phyloP scores from a whole-genome alignment of 2,888 invertebrate species.

The Trichopoda pennipes region DNA sequence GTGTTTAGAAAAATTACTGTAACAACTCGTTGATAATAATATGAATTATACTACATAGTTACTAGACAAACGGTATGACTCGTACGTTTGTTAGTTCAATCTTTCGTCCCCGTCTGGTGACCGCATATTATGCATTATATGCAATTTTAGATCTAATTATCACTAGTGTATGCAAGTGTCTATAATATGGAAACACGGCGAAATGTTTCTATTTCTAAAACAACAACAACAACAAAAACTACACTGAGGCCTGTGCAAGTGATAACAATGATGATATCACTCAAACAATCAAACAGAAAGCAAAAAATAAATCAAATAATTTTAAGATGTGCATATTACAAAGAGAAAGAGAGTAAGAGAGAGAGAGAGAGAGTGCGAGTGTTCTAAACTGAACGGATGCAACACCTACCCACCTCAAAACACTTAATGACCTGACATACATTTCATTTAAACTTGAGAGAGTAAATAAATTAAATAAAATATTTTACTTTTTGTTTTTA shows the following conservation, averaged over 20 bases:
- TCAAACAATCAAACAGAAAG: conserved; percentile 34
- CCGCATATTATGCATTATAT: conserved; percentile 52
- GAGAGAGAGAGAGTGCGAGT: conserved; percentile 2
- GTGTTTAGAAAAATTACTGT: conserved; percentile 30
- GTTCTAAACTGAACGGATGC: conserved; percentile 66
- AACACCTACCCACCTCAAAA: conserved; percentile 66
- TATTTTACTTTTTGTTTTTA: conserved; percentile 24
- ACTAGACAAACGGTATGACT: conserved; percentile 14
- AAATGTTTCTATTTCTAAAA: not conserved
- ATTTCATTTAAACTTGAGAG: conserved; percentile 62
- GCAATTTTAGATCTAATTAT: conserved; percentile 66
- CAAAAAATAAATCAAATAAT: not conserved
- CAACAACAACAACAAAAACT: not conserved
- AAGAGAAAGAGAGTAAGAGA: not conserved
- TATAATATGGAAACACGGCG: conserved; percentile 46
- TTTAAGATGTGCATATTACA: not conserved
- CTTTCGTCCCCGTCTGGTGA: conserved; percentile 23
- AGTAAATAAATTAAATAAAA: conserved; percentile 59
- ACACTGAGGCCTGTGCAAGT: conserved; percentile 13
- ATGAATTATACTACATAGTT: conserved; percentile 6
- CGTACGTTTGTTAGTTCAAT: not conserved
- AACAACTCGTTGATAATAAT: not conserved
- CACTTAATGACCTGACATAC: conserved; percentile 59
- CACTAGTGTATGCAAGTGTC: conserved; percentile 39
- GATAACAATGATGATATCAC: conserved; percentile 62